A percentile compares a stretch with the other conserved stretches of the same genome.
These are phyloP conservation scores for Aurelia coerulea DNA, from an alignment of 30 jellyfish, hydroid and myxozoan species.

Conservation along the genomic window DNA sequence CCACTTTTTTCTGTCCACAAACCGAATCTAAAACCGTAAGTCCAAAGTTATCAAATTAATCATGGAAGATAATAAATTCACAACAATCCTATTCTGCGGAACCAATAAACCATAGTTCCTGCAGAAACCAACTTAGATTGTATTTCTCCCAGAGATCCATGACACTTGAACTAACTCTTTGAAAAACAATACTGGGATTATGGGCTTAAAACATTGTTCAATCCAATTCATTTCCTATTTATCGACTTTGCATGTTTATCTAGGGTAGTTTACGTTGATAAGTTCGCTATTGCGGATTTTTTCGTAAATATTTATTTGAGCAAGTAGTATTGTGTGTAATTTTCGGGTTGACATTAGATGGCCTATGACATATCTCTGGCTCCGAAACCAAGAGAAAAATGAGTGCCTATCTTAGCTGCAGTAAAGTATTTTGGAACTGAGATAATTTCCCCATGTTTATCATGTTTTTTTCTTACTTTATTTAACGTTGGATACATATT, in stretches of 20 bases:
- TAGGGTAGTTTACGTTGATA: neutral
- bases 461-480: too few species aligned
- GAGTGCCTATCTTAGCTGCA: too few species aligned
- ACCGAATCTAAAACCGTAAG: too few species aligned
- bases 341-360: neutral
- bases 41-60: too few species aligned
- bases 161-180: neutral
- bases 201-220: constrained; percentile 19
- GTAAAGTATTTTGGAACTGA: too few species aligned
- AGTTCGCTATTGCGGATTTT: neutral
- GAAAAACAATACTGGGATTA: constrained; percentile 65
- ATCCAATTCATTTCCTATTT: constrained; percentile 51
- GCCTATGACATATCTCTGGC: neutral
- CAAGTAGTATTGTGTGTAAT: neutral
- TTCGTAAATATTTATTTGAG: neutral
- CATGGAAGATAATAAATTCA: too few species aligned
- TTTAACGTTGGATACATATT: too few species aligned
- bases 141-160: constrained; percentile 8
- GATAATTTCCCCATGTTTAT: too few species aligned
- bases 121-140: neutral
- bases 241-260: constrained; percentile 22
- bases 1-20: too few species aligned
- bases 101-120: too few species aligned
- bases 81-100: too few species aligned
- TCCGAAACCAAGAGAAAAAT: neutral